phyloP scores from a whole-genome alignment of 2,113 vertebrate genomes.

The Eolophus roseicapilla region DNA sequence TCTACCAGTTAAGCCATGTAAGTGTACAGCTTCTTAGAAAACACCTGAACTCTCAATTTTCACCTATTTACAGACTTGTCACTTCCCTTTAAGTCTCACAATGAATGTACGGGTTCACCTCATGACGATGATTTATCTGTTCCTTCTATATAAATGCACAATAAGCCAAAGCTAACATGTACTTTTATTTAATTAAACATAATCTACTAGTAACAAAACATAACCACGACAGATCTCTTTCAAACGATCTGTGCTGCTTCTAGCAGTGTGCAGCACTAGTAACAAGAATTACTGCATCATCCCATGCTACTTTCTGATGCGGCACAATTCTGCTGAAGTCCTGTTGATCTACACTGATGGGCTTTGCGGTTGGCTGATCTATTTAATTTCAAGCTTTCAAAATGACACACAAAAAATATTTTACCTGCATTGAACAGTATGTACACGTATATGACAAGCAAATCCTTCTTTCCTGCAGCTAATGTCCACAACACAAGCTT shows the following conservation, averaged over 20 bases:
- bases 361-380: neutral
- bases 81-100: neutral
- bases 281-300: neutral
- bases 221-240: neutral
- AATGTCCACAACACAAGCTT: neutral
- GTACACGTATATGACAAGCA: neutral
- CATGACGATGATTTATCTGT: neutral
- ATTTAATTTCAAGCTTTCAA: neutral
- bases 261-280: rapidly evolving
- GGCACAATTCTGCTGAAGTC: neutral
- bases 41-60: neutral
- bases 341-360: neutral
- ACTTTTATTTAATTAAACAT: neutral
- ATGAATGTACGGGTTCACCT: neutral
- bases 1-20: neutral
- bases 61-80: neutral
- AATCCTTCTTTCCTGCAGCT: neutral
- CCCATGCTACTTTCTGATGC: rapidly evolving
- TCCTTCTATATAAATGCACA: neutral
- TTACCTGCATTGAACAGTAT: neutral
- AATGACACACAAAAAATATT: neutral
- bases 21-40: neutral
- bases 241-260: neutral
- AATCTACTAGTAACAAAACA: neutral
- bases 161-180: neutral